phyloP scores from a whole-genome alignment of 2,113 vertebrate genomes.

The Corynorhinus townsendii region DNA sequence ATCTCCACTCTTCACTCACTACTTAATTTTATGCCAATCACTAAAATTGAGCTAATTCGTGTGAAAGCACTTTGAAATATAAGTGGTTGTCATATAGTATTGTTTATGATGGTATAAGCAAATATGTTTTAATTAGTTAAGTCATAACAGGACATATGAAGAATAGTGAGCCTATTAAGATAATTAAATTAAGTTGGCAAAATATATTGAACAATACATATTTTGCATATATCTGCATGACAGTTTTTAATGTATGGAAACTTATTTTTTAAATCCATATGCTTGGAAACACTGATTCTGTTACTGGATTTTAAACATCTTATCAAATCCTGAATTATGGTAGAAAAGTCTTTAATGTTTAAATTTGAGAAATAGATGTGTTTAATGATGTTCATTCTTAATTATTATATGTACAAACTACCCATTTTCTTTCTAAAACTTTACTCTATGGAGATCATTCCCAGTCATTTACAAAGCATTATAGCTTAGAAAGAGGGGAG shows the following conservation, averaged over 20 bases:
- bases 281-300: neutral
- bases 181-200: neutral
- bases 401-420: neutral
- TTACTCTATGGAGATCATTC: neutral
- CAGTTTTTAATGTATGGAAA: neutral
- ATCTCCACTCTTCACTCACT: neutral
- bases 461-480: neutral
- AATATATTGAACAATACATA: neutral
- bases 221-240: neutral
- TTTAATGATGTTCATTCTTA: constrained; percentile 26
- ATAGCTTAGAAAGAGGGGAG: neutral
- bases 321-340: neutral
- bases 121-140: neutral
- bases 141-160: neutral
- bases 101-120: neutral
- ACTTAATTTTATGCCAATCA: neutral
- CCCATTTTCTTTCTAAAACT: neutral
- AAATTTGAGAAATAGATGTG: neutral
- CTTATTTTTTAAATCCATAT: neutral
- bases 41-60: neutral
- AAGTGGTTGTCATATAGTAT: neutral
- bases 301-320: neutral
- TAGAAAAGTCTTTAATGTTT: neutral
- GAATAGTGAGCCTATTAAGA: neutral
- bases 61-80: neutral